Percentiles rank a stretch among this genome's conserved stretches.
These are phyloP conservation scores for Meda fulgida DNA, from an alignment of 2,797 vertebrate genomes.

Conservation along the genomic window DNA sequence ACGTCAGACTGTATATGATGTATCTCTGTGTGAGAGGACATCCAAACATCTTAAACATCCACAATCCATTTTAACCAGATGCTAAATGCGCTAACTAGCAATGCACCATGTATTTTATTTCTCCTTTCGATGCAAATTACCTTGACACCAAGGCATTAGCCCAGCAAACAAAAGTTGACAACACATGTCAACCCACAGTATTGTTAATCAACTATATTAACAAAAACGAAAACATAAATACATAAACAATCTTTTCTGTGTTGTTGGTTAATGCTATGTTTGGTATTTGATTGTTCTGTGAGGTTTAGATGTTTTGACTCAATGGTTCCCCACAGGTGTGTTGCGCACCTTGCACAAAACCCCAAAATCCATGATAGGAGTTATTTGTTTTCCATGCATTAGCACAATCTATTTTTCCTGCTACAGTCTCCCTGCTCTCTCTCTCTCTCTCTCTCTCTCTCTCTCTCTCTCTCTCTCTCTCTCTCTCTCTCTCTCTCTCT, in stretches of 20 bases:
- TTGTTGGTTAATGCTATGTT: not conserved
- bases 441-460: constrained; percentile 24
- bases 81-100: not conserved
- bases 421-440: constrained; percentile 44
- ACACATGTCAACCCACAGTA: not conserved
- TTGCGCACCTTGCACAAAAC: not conserved
- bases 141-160: not conserved
- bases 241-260: not conserved
- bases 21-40: constrained; percentile 28
- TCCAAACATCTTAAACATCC: not conserved
- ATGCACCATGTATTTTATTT: not conserved
- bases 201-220: not conserved
- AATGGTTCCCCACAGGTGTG: not conserved
- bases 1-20: constrained; percentile 21
- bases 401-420: not conserved
- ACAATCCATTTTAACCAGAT: not conserved
- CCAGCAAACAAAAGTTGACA: not conserved
- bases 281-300: not conserved
- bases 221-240: not conserved
- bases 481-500: too few species aligned
- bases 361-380: not conserved
- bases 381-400: constrained; percentile 2
- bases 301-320: not conserved
- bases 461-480: not conserved
- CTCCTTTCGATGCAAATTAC: not conserved